Evolutionary conservation across 2,888 invertebrate genomes (phyloP).

Genomic region (Aplocera efformata): DNA sequence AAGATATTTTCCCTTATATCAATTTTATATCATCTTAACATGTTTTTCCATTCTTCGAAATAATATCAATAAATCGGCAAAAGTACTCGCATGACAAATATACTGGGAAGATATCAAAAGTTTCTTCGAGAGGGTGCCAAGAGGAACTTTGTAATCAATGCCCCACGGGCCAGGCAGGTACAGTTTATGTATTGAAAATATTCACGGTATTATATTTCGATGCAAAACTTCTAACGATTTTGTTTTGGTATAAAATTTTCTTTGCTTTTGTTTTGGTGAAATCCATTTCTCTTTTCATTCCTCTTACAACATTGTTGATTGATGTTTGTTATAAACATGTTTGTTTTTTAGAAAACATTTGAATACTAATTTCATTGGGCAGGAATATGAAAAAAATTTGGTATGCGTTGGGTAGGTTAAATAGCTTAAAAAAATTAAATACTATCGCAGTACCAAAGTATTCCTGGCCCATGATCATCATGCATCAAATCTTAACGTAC

Average conservation of each 20-base stretch:
- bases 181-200: slow-evolving; percentile 25
- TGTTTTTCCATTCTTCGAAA: slow-evolving; percentile 30
- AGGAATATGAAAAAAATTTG: too few species aligned
- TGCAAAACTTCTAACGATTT: slow-evolving; percentile 24
- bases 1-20: slow-evolving; percentile 11
- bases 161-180: slow-evolving; percentile 26
- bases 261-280: slow-evolving; percentile 5
- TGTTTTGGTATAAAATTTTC: slow-evolving; percentile 17
- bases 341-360: too few species aligned
- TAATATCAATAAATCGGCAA: slow-evolving; percentile 33
- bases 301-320: too few species aligned
- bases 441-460: too few species aligned
- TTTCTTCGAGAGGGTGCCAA: slow-evolving; percentile 29
- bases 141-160: slow-evolving; percentile 36
- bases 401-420: too few species aligned
- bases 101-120: slow-evolving; percentile 30
- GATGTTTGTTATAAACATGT: too few species aligned
- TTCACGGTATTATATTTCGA: slow-evolving; percentile 19
- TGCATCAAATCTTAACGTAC: too few species aligned
- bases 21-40: slow-evolving; percentile 23
- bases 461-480: too few species aligned
- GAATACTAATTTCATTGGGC: too few species aligned
- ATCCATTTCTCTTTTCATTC: too few species aligned
- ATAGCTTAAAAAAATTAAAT: too few species aligned
- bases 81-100: slow-evolving; percentile 31